These are phyloP conservation scores for Passer montanus DNA, from an alignment of 2,113 vertebrate species.

Conservation along the genomic window DNA sequence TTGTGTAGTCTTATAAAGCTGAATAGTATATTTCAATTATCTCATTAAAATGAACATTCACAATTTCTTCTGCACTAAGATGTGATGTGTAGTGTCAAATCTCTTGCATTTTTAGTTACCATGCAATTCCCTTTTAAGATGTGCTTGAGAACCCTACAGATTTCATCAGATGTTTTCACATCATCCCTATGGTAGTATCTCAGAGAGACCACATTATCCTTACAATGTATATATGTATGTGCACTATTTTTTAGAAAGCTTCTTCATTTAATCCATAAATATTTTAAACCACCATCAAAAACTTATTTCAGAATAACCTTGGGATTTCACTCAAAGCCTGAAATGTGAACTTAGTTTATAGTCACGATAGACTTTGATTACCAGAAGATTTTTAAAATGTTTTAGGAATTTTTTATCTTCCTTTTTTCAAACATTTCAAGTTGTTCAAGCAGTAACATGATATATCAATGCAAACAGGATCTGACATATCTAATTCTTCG, in stretches of 20 bases:
- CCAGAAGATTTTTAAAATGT: neutral
- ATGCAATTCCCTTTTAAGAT: neutral
- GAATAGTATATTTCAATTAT: neutral
- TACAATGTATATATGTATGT: neutral
- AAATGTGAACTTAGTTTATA: neutral
- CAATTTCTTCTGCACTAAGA: neutral
- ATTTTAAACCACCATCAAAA: conserved; percentile 17
- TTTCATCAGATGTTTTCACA: conserved; percentile 20
- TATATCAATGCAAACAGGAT: neutral
- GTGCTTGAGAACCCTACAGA: neutral
- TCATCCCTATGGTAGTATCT: neutral
- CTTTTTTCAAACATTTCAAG: neutral
- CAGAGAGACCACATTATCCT: conserved; percentile 2
- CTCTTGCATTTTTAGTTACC: neutral
- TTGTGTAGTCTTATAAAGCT: neutral
- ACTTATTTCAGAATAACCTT: conserved; percentile 13
- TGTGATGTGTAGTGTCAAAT: neutral
- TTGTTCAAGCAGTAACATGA: neutral
- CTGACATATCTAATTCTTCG: neutral
- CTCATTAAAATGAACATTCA: neutral
- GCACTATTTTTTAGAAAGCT: conserved; percentile 13
- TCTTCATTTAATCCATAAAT: neutral
- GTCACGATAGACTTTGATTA: neutral
- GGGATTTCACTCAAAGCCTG: conserved; percentile 33
- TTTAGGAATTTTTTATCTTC: neutral